Conservation (phyloP, 64 coral and sea anemone species). For the Pocillopora damicornis region DNA sequence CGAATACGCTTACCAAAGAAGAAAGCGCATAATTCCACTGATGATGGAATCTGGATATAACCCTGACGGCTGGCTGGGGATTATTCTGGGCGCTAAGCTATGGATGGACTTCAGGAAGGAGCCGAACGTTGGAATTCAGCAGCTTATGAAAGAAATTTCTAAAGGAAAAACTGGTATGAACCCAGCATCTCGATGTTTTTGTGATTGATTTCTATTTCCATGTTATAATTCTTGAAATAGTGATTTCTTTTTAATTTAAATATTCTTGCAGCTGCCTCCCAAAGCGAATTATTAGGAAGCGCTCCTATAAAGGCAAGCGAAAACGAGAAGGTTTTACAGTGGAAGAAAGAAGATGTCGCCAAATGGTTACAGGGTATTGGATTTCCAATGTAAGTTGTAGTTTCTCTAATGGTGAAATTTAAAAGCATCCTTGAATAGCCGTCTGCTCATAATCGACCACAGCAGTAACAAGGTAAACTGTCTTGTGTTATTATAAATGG, state of each 20-base stretch:
- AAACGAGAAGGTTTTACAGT: constrained; percentile 11
- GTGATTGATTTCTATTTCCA: not conserved
- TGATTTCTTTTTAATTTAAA: not conserved
- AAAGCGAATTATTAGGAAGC: not conserved
- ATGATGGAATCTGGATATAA: constrained; percentile 33
- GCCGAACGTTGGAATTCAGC: constrained; percentile 15
- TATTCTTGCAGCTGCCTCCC: not conserved
- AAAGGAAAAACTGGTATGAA: constrained; percentile 10
- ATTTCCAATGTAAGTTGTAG: constrained; percentile 9
- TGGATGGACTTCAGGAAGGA: constrained; percentile 41
- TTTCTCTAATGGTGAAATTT: not conserved
- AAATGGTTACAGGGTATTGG: constrained; percentile 40
- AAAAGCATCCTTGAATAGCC: not conserved
- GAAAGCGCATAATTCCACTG: constrained; percentile 36
- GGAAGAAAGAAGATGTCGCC: constrained; percentile 40
- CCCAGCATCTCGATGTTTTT: not conserved
- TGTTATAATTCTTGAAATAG: not conserved
- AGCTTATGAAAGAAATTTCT: constrained; percentile 24
- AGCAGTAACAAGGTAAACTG: no score
- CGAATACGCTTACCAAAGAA: constrained; percentile 36
- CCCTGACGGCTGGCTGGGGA: constrained; percentile 48
- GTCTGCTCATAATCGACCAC: not conserved
- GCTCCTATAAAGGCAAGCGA: not conserved
- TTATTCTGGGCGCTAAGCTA: constrained; percentile 34
- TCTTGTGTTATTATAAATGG: no score